Conservation (phyloP, 2,113 vertebrate genomes). For the Nerophis ophidion region DNA sequence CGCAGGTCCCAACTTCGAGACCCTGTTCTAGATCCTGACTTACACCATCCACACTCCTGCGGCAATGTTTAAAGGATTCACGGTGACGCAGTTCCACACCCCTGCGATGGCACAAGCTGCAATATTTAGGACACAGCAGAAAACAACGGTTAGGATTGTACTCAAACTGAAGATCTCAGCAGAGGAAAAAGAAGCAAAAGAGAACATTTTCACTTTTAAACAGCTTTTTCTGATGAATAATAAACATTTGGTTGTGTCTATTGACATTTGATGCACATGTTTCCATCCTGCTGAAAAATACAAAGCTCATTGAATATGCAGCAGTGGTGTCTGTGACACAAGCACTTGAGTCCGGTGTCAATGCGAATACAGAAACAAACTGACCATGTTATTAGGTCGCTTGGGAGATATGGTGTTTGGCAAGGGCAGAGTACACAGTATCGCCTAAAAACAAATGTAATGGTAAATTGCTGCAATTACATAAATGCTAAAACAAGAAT, state of each 20-base stretch:
- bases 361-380: background rate
- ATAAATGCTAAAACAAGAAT: too few species aligned
- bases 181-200: background rate
- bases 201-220: too few species aligned
- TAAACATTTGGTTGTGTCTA: too few species aligned
- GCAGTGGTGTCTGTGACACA: constrained; percentile 49
- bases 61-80: constrained; percentile 91
- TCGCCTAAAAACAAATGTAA: too few species aligned
- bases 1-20: too few species aligned
- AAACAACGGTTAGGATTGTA: background rate
- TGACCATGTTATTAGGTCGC: too few species aligned
- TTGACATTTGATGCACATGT: background rate
- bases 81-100: constrained; percentile 90
- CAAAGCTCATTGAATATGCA: constrained; percentile 56
- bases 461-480: too few species aligned
- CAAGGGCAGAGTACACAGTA: too few species aligned
- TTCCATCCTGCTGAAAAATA: constrained; percentile 55
- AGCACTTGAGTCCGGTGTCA: constrained; percentile 50
- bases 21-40: constrained; percentile 56
- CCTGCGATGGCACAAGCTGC: constrained; percentile 84
- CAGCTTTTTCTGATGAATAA: too few species aligned
- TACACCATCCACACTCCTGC: constrained; percentile 98
- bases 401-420: too few species aligned
- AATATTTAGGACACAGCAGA: constrained; percentile 1
- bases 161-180: background rate